These are phyloP conservation scores for Actinemys pallida DNA, from an alignment of 2,113 vertebrate genomes.

Conservation along the genomic window DNA sequence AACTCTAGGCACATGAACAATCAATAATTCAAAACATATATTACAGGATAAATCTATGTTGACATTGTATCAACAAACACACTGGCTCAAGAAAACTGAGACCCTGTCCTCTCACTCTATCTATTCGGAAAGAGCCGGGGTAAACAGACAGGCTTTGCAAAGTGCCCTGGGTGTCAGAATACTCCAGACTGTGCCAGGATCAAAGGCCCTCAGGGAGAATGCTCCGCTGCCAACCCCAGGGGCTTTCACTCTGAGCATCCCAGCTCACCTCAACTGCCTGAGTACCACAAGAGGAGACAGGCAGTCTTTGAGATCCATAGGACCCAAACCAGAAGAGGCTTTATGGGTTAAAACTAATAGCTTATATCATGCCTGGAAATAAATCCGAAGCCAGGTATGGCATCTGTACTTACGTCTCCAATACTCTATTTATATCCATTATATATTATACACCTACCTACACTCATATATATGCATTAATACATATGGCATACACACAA, in stretches of 20 bases:
- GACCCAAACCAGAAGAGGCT: not conserved
- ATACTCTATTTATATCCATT: fast-evolving
- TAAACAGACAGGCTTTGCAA: not conserved
- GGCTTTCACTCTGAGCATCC: not conserved
- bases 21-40: not conserved
- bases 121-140: not conserved
- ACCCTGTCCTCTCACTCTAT: not conserved
- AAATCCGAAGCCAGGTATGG: fast-evolving
- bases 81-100: not conserved
- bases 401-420: fast-evolving
- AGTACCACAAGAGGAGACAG: not conserved
- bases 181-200: not conserved
- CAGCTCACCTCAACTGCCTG: not conserved
- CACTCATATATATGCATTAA: fast-evolving
- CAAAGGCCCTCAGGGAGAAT: not conserved
- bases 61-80: not conserved
- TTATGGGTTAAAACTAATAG: not conserved
- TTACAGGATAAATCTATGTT: not conserved
- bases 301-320: no score
- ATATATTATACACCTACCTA: not conserved
- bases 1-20: not conserved
- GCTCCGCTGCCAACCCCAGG: not conserved
- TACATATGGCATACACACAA: not conserved
- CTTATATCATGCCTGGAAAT: not conserved
- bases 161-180: fast-evolving